phyloP scores from a whole-genome alignment of 2,797 vertebrate species.

The Gymnoscopelus microlampas region DNA sequence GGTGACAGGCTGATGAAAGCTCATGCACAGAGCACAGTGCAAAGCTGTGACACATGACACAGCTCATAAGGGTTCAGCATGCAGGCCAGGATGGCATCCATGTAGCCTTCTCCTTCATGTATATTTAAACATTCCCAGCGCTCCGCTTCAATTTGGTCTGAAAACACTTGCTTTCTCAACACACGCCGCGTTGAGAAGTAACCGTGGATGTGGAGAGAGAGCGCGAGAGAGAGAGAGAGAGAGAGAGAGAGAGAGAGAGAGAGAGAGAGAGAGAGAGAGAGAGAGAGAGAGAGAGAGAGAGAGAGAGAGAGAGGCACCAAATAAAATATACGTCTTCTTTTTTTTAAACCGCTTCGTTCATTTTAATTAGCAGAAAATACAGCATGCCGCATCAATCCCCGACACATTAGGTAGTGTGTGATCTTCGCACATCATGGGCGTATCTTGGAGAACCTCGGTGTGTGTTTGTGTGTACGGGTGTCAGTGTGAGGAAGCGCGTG shows the following conservation, averaged over 20 bases:
- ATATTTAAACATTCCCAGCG: slow-evolving; percentile 68
- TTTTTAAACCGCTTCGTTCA: slow-evolving; percentile 22
- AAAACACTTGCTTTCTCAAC: slow-evolving; percentile 44
- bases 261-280: too few relatives aligned
- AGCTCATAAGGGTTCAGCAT: slow-evolving; percentile 73
- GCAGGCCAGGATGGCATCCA: slow-evolving; percentile 63
- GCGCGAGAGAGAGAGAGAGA: too few relatives aligned
- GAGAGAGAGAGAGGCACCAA: background rate
- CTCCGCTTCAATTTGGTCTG: slow-evolving; percentile 57
- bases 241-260: too few relatives aligned
- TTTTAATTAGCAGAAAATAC: slow-evolving; percentile 60
- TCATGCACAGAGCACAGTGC: slow-evolving; percentile 52
- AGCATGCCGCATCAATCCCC: slow-evolving; percentile 63
- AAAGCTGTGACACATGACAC: slow-evolving; percentile 73
- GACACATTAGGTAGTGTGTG: slow-evolving; percentile 71
- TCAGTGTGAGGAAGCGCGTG: slow-evolving; percentile 73
- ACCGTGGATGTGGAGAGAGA: too few relatives aligned
- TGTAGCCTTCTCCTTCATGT: slow-evolving; percentile 68
- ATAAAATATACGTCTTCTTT: slow-evolving; percentile 21
- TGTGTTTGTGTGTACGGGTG: slow-evolving; percentile 76
- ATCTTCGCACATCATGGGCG: slow-evolving; percentile 74
- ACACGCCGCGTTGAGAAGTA: background rate
- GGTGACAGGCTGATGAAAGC: slow-evolving; percentile 75
- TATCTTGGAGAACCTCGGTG: slow-evolving; percentile 75
- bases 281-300: too few relatives aligned